These are phyloP conservation scores for Crocodylus rhombifer DNA, from an alignment of 2,797 vertebrate genomes.

Conservation along the genomic window DNA sequence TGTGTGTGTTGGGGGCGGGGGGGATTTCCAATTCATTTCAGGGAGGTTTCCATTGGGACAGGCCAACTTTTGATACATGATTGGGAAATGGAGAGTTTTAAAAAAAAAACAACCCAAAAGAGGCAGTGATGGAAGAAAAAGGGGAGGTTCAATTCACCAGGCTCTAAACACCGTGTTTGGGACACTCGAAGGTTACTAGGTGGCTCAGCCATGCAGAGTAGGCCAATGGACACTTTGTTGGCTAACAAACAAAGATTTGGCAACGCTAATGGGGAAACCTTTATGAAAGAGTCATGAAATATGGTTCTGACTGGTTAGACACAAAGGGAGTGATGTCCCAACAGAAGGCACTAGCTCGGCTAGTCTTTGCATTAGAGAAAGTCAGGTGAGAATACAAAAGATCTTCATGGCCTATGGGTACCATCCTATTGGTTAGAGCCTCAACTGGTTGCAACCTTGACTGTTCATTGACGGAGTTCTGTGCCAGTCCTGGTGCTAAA, in stretches of 20 bases:
- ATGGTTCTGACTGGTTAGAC: not conserved
- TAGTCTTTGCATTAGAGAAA: not conserved
- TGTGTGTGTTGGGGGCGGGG: too few relatives aligned
- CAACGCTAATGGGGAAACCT: slow-evolving; percentile 35
- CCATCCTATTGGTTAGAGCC: slow-evolving; percentile 1
- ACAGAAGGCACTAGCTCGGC: slow-evolving; percentile 10
- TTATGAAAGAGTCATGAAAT: slow-evolving; percentile 3
- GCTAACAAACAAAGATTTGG: slow-evolving; percentile 24
- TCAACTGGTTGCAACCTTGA: slow-evolving; percentile 6
- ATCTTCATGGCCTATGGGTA: not conserved
- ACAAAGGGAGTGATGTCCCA: slow-evolving; percentile 39
- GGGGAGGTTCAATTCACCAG: not conserved
- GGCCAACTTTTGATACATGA: not conserved
- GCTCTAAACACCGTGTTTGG: not conserved
- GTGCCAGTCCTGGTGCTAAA: not conserved
- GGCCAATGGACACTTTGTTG: slow-evolving; percentile 48
- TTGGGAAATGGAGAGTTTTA: not conserved
- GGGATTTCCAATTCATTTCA: not conserved
- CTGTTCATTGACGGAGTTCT: not conserved
- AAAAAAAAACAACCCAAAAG: not conserved
- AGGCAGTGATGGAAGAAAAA: not conserved
- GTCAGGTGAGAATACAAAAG: slow-evolving; percentile 48
- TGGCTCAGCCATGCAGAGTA: slow-evolving; percentile 14
- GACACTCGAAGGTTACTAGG: not conserved
- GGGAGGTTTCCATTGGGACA: not conserved